phyloP scores from a whole-genome alignment of 2,888 invertebrate genomes.

The Hyppa rectilinea region DNA sequence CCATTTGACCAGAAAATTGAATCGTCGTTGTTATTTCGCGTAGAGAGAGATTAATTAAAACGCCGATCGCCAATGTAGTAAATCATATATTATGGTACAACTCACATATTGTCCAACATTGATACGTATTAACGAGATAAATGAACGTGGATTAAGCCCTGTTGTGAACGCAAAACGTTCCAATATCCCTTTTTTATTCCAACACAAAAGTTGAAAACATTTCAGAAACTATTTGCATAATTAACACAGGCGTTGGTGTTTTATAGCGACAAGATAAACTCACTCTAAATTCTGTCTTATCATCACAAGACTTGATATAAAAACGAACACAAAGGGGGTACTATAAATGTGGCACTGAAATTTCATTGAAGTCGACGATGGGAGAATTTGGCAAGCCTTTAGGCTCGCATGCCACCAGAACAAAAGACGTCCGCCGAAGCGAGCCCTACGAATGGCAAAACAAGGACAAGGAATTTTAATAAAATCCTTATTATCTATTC shows the following conservation, averaged over 20 bases:
- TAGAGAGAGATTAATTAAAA: conserved; percentile 80
- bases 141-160: conserved; percentile 32
- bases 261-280: conserved; percentile 66
- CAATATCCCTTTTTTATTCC: conserved; percentile 26
- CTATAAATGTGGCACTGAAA: conserved; percentile 78
- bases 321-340: conserved; percentile 74
- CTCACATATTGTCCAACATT: conserved; percentile 32
- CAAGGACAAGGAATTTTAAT: conserved; percentile 89
- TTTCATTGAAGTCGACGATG: conserved; percentile 79
- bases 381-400: conserved; percentile 76
- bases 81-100: conserved; percentile 55
- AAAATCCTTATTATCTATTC: conserved; percentile 90
- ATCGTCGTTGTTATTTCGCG: conserved; percentile 79
- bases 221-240: conserved; percentile 43
- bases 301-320: conserved; percentile 71
- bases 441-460: conserved; percentile 82
- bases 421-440: conserved; percentile 79
- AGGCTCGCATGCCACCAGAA: conserved; percentile 81
- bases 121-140: conserved; percentile 40
- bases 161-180: conserved; percentile 21
- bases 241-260: conserved; percentile 44
- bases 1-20: conserved; percentile 85
- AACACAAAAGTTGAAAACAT: conserved; percentile 26
- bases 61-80: conserved; percentile 67
- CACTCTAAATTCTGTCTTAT: conserved; percentile 67